Evolutionary conservation across 2,113 vertebrate species (phyloP).

Genomic region (Halichoerus grypus): DNA sequence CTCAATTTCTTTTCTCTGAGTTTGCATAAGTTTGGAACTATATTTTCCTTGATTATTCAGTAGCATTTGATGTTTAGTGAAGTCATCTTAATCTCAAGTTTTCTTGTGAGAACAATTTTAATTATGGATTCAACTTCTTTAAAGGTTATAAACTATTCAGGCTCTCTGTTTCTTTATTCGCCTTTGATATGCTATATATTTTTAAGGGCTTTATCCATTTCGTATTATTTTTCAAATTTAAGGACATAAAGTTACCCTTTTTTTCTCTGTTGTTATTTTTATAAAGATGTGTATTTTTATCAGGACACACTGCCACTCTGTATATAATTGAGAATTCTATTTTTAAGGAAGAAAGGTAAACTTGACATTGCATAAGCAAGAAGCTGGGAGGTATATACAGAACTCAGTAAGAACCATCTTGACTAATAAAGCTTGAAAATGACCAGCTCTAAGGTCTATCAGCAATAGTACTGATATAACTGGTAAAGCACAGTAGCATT

Average conservation of each 20-base stretch:
- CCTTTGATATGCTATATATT: neutral
- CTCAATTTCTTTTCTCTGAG: constrained; percentile 6
- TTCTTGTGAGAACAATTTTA: neutral
- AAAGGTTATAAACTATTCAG: neutral
- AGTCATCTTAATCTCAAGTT: neutral
- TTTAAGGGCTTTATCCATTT: neutral
- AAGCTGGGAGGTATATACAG: neutral
- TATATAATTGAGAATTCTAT: neutral
- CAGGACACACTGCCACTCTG: neutral
- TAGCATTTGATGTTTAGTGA: neutral
- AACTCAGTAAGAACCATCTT: neutral
- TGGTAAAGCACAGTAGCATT: neutral
- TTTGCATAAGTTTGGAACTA: neutral
- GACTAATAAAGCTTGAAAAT: neutral
- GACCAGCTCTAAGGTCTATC: neutral
- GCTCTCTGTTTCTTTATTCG: neutral
- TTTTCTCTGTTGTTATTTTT: neutral
- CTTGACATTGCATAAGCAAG: neutral
- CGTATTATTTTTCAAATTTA: neutral
- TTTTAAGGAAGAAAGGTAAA: neutral
- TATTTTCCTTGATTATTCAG: constrained; percentile 1
- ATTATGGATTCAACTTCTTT: neutral
- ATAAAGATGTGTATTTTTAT: neutral
- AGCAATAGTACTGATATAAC: neutral
- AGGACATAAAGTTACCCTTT: neutral